Evolutionary conservation across 1,140 invertebrate species (phyloP).

Genomic region (Ptiloglossa arizonensis): DNA sequence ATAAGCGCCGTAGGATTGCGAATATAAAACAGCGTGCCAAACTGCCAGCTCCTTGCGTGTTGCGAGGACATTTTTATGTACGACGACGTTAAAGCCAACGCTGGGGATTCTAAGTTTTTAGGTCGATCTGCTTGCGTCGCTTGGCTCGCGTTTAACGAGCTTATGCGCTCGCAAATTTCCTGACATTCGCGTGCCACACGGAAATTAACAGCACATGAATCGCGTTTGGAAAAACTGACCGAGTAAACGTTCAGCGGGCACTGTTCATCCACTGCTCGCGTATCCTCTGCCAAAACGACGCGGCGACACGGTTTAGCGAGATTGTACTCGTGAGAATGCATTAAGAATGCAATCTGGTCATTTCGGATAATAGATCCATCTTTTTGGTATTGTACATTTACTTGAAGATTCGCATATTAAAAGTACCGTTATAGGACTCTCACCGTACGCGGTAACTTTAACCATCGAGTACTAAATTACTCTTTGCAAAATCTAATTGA

Average conservation of each 20-base stretch:
- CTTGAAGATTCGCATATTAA: no score
- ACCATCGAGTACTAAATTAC: no score
- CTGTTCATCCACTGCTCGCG: not conserved
- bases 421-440: no score
- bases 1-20: not conserved
- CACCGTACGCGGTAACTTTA: no score
- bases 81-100: not conserved
- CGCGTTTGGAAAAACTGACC: slow-evolving; percentile 2
- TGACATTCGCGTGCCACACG: not conserved
- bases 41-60: not conserved
- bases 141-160: slow-evolving; percentile 20
- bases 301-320: not conserved
- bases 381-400: no score
- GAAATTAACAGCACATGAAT: not conserved
- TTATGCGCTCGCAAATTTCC: not conserved
- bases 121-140: slow-evolving; percentile 1
- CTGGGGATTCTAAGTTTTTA: not conserved
- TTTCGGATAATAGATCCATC: no score
- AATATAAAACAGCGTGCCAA: not conserved
- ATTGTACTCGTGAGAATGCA: slow-evolving; percentile 3
- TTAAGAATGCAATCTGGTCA: no score
- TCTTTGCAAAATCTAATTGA: no score
- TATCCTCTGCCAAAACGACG: not conserved
- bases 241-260: not conserved
- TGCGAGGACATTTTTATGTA: slow-evolving; percentile 9